phyloP scores from a whole-genome alignment of 2,113 vertebrate species.

The Hemichromis elongatus region DNA sequence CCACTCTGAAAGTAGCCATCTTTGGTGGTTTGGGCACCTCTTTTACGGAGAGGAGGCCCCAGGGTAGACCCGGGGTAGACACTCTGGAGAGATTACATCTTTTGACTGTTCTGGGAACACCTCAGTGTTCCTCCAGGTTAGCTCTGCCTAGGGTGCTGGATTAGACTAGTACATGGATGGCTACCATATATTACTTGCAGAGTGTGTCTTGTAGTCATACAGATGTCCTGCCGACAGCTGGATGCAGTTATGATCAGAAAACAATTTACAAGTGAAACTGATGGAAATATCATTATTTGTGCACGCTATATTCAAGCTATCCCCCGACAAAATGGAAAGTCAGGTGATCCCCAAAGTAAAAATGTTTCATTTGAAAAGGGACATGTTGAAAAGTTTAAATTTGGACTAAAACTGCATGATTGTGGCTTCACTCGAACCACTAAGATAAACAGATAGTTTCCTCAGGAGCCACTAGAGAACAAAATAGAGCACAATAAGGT shows the following conservation, averaged over 20 bases:
- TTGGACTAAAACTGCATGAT: background rate
- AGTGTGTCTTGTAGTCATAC: background rate
- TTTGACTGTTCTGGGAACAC: background rate
- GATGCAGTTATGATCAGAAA: background rate
- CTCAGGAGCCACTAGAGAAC: background rate
- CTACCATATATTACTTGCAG: background rate
- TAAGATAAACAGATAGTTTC: background rate
- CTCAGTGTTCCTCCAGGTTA: background rate
- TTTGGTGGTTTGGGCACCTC: background rate
- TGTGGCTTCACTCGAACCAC: background rate
- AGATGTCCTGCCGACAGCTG: background rate
- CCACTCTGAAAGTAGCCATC: background rate
- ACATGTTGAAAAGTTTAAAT: background rate
- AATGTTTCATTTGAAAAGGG: background rate
- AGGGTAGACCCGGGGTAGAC: background rate
- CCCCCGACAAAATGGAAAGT: background rate
- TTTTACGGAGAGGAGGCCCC: background rate
- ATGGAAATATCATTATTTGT: background rate
- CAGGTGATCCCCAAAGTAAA: background rate
- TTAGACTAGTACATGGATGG: background rate
- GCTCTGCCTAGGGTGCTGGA: background rate
- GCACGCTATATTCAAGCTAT: background rate
- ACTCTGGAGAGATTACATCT: background rate
- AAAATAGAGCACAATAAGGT: background rate
- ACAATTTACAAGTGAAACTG: background rate